Evolutionary conservation across 2,888 invertebrate genomes (phyloP), one percentile per base, ranked within the genome.

Genomic region (Calliphora vomitoria): DNA sequence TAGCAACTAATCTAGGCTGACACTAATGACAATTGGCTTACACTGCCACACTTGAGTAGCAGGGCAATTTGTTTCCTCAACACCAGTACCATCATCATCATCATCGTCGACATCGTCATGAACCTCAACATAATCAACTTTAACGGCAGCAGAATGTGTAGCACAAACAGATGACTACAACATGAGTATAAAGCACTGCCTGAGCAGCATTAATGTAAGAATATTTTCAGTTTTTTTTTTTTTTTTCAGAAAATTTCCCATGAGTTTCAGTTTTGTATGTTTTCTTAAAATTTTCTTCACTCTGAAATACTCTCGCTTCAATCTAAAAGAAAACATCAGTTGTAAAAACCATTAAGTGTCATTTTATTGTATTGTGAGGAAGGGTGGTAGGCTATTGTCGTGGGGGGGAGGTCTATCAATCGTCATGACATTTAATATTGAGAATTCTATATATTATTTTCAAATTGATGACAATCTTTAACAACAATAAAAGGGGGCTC

Each of bases 11-110:
- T 84, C 81, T 84, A 78, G 79, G 78, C 78, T 87, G 84, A 82
- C 82, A 87, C 72, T 87, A 82, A 87, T 82, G 78, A 78, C 84
- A 87, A 78, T 82, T 78, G 78, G 78, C 81, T 87, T 82, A 87
- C 60, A 78, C 68, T 84, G 87, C 81, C 84, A 87, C 87, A 84
- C 84, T 87, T 84, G 74, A 84, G 81, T 74, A 58, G 78, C 75
- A 81, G 50, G 71, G 68, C 84, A 87, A 85, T 87, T 87, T 84
- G 78, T 81, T 72, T 68, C 20, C 31, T 60, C 64, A 76, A 66
- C 72, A 75, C 58, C 35, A 71, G 13, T 62, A 20, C 47, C 47
- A 58, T 20, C 38, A 18, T 13, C 44, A 13, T 44, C 44, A 50
- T 50, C 25, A n/a, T 20, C 50, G 50, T 20, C 38, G 31, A 5